Conservation (phyloP, 2,797 vertebrate species). For the Botia kubotai region DNA sequence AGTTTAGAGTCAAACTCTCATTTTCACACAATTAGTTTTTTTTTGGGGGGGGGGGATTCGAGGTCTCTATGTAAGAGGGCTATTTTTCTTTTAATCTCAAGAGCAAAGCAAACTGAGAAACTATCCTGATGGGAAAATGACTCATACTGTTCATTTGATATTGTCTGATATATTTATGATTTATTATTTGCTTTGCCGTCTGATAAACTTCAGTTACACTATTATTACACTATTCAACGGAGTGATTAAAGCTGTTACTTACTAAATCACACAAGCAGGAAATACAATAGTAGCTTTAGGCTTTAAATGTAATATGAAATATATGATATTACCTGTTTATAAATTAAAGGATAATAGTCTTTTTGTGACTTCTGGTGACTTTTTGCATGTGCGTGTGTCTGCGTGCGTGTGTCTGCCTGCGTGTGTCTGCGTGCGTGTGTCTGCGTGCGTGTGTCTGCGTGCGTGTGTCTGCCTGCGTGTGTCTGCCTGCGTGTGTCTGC, state of each 20-base stretch:
- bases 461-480: constrained; percentile 32
- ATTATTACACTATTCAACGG: too few relatives aligned
- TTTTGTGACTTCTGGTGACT: background rate
- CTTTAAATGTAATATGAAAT: background rate
- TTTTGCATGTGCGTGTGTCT: constrained; percentile 1
- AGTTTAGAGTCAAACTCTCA: too few relatives aligned
- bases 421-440: too few relatives aligned
- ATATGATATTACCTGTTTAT: background rate
- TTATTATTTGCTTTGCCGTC: background rate
- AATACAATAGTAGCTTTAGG: background rate
- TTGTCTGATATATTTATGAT: background rate
- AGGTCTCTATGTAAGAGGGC: background rate
- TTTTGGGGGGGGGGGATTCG: too few relatives aligned
- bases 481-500: too few relatives aligned
- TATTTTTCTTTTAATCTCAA: constrained; percentile 9
- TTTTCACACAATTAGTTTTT: too few relatives aligned
- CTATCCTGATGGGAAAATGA: background rate
- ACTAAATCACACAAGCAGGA: background rate
- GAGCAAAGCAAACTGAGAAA: constrained; percentile 18
- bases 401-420: constrained; percentile 33
- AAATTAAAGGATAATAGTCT: too few relatives aligned
- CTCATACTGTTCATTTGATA: background rate
- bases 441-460: constrained; percentile 57
- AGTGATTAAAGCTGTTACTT: too few relatives aligned
- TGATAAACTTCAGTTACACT: background rate